Evolutionary conservation across 2,113 vertebrate genomes (phyloP).

Genomic region (Xiphophorus hellerii): DNA sequence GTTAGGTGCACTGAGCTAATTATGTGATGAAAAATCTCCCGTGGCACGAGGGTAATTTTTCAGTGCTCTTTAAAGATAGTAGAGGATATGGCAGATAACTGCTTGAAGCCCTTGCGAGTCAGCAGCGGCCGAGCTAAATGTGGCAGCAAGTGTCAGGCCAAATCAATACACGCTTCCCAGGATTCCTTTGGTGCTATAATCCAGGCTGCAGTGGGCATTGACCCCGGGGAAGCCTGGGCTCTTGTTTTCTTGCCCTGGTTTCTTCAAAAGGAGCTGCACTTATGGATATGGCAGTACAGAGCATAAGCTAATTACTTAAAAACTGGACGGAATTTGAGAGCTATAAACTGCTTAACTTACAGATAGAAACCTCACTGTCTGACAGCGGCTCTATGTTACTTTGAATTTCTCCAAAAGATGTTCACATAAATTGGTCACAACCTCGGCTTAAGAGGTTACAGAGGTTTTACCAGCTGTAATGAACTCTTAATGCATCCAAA

Average conservation of each 20-base stretch:
- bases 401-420: conserved; percentile 15
- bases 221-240: conserved; percentile 82
- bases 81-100: conserved; percentile 88
- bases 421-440: conserved; percentile 17
- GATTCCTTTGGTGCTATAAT: conserved; percentile 88
- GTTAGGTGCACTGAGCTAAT: conserved; percentile 84
- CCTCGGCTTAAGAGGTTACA: conserved; percentile 19
- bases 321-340: conserved; percentile 42
- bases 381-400: conserved; percentile 7
- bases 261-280: conserved; percentile 81
- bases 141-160: conserved; percentile 90
- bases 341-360: conserved; percentile 43
- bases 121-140: conserved; percentile 86
- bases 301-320: conserved; percentile 85
- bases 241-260: conserved; percentile 84
- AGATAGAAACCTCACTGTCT: not conserved
- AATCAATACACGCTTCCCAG: conserved; percentile 90
- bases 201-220: conserved; percentile 83
- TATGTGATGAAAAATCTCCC: conserved; percentile 85
- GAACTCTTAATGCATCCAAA: conserved; percentile 27
- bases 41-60: conserved; percentile 84
- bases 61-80: conserved; percentile 88
- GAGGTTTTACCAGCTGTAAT: conserved; percentile 7
- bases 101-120: conserved; percentile 87
- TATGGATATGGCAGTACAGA: conserved; percentile 82